Evolutionary conservation across 2,113 vertebrate species (phyloP), one percentile per base, ranked within the genome.

Genomic region (Chionodraco myersi): DNA sequence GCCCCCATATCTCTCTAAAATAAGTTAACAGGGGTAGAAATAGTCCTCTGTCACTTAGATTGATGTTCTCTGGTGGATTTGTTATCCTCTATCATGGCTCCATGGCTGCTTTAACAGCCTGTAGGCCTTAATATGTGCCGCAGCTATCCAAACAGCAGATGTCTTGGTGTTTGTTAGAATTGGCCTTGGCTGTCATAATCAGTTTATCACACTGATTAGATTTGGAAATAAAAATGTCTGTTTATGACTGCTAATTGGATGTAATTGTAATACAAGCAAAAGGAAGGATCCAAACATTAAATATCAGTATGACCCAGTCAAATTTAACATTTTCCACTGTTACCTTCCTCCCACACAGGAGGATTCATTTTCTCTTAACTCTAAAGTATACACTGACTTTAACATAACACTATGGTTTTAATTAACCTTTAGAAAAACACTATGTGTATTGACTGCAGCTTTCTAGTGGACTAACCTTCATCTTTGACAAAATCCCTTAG

Each of bases 61-160:
- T 79, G 85, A 93, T 92, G 90, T 65, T 83, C 68, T 49, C 74
- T 36, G 74, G 72, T 82, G 83, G 64, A 86, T 91, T 87, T 89
- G 88, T 88, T 89, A 79, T 77, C 77, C 72, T 78, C 71, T 53
- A 85, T 86, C 74, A n/a, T 30, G 77, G 60, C 75, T 69, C 44
- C 4, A 52, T 71, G 66, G 76, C 71, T 77, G 86, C 62, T 56
- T 68, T 30, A 86, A 67, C 61, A 47, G 59, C 26, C 67, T 77
- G 72, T 72, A 63, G 64, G 65, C 72, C 54, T 69, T 36, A 86
- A 72, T 78, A 77, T 54, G 58, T 60, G 72, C 84, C 51, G 75
- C 76, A 47, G 68, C 78, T 86, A 84, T 88, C 80, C 80, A 75
- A 52, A 66, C 83, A 86, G 68, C 83, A 87, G 86, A 92, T 87